Evolutionary conservation across 2,888 invertebrate species (phyloP), one percentile per base, ranked within the genome.

Genomic region (Eupithecia subumbrata): DNA sequence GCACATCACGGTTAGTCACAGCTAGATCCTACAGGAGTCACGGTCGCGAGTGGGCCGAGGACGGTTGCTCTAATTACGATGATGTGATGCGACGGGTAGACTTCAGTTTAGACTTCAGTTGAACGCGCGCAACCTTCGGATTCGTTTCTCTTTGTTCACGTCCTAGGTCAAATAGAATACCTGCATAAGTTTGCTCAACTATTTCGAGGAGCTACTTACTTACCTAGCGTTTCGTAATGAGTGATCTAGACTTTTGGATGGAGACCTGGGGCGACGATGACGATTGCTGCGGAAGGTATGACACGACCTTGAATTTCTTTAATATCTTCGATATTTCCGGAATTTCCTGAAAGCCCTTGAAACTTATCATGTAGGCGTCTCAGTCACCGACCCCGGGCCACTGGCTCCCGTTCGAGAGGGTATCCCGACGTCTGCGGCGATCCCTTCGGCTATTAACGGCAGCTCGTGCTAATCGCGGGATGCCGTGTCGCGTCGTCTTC

Each of bases 111-210:
- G 67, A 45, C 71, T 70, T 76, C 73, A 70, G 76, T 82, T 81
- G 82, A 83, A 84, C 83, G 82, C 82, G 82, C 71, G 72, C 84
- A 84, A 79, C 86, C 85, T 87, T 87, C 86, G 80, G 78, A 72
- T 73, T 74, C 72, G 73, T 71, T 45, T 43, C 76, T 67, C 67
- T 64, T 56, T 67, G 67, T 37, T 40, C 34, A 9, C 34, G 25
- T 67, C 34, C 67, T 67, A 40, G 64, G 34, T 64, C 30, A 8
- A 34, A 18, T 18, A 64, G 30, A 64, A 60, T 60, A 25, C 25
- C 60, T 14, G 56, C 56, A 56, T 56, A 25, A 12, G 0, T 22
- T 56, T 22, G 22, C 22, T 22, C 56, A 60, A 60, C 14, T 22
- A 56, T 56, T 56, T n/a, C n/a, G n/a, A 56, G 3, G 25, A 56